Evolutionary conservation across 2,113 vertebrate genomes (phyloP).

Genomic region (Phyllostomus hastatus): DNA sequence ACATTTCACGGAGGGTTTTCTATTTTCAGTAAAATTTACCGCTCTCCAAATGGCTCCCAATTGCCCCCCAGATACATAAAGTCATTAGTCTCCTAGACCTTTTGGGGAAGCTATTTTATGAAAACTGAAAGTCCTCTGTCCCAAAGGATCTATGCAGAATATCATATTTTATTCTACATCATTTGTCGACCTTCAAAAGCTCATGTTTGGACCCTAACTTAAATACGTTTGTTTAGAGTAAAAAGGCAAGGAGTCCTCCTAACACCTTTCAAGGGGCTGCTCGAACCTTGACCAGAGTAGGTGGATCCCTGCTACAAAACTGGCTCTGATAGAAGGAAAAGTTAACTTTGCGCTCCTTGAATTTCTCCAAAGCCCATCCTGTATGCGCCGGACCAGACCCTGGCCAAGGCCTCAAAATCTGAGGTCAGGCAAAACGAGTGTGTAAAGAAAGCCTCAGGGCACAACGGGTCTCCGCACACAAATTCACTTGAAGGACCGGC

Average conservation of each 20-base stretch:
- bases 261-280: not conserved
- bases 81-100: not conserved
- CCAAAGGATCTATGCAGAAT: not conserved
- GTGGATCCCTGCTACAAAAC: not conserved
- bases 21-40: conserved; percentile 40
- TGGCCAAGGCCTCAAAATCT: not conserved
- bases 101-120: not conserved
- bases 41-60: not conserved
- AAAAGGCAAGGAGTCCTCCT: not conserved
- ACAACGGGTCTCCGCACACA: not conserved
- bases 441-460: not conserved
- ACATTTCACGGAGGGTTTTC: not conserved
- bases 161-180: not conserved
- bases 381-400: not conserved
- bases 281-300: not conserved
- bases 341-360: conserved; percentile 51
- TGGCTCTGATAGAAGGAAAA: not conserved
- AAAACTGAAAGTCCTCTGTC: not conserved
- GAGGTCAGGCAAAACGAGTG: not conserved
- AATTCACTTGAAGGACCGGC: not conserved
- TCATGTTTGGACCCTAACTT: not conserved
- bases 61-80: not conserved
- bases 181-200: not conserved
- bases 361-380: not conserved
- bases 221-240: not conserved